A percentile compares a stretch with the other conserved stretches of the same genome.
These are phyloP conservation scores for Erebia aethiops DNA, from an alignment of 2,888 invertebrate genomes.

Conservation along the genomic window DNA sequence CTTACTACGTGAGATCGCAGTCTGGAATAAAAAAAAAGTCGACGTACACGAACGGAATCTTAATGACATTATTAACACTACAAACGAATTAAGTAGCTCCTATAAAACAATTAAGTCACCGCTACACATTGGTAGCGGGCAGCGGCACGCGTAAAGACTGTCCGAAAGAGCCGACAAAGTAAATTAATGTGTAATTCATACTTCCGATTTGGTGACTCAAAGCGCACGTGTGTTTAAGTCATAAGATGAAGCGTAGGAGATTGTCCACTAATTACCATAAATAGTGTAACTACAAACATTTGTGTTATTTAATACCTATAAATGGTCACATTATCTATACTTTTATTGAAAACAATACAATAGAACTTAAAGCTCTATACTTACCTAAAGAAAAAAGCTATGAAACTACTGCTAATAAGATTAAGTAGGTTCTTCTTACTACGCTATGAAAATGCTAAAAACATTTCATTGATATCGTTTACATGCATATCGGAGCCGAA, in stretches of 20 bases:
- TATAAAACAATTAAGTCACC: not conserved
- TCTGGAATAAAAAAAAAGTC: too few relatives aligned
- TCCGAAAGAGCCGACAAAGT: conserved; percentile 56
- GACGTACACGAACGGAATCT: not conserved
- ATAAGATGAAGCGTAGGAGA: conserved; percentile 42
- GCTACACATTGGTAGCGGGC: conserved; percentile 8
- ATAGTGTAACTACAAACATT: not conserved
- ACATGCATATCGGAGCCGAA: conserved; percentile 47
- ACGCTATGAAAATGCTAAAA: too few relatives aligned
- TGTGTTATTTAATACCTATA: not conserved
- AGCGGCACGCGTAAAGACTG: conserved; percentile 44
- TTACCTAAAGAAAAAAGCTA: too few relatives aligned
- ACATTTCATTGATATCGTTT: too few relatives aligned
- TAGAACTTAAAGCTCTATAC: too few relatives aligned
- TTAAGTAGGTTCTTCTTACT: too few relatives aligned
- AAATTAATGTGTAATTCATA: conserved; percentile 58
- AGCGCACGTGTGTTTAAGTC: conserved; percentile 30
- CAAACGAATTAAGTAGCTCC: not conserved
- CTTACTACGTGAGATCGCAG: too few relatives aligned
- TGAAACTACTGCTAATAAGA: too few relatives aligned
- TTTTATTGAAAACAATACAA: too few relatives aligned
- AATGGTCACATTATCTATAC: conserved; percentile 6
- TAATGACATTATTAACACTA: conserved; percentile 10
- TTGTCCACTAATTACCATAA: not conserved
- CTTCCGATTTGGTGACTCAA: conserved; percentile 62